Percentiles rank a stretch among this genome's conserved stretches.
Conservation (phyloP, 2,888 invertebrate genomes). For the Pyrocoelia pectoralis region DNA sequence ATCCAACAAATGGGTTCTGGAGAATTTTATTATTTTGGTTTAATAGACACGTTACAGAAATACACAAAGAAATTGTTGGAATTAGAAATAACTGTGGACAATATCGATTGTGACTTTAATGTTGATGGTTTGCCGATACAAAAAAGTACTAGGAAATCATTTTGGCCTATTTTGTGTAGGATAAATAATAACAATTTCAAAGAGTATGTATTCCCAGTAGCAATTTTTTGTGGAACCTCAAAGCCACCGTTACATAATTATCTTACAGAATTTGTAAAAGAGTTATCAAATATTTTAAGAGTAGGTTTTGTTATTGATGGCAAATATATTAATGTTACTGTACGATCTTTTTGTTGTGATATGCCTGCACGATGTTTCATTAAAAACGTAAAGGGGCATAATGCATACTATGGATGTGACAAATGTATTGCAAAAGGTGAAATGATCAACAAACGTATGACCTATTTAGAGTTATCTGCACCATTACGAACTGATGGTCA, state of each 20-base stretch:
- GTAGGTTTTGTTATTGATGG: not conserved
- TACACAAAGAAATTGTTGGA: too few relatives aligned
- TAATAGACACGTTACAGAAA: too few relatives aligned
- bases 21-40: not conserved
- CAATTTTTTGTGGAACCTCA: conserved; percentile 1
- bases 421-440: conserved; percentile 18
- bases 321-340: not conserved
- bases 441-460: conserved; percentile 8
- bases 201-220: not conserved
- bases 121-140: conserved; percentile 12
- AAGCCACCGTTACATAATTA: not conserved
- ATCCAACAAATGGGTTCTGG: not conserved
- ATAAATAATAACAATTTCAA: not conserved
- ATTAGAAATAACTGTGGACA: too few relatives aligned
- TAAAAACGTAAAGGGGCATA: conserved; percentile 27
- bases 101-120: too few relatives aligned
- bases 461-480: not conserved
- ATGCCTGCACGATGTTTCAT: conserved; percentile 23
- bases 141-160: conserved; percentile 5
- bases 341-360: conserved; percentile 5
- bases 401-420: conserved; percentile 22
- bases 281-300: conserved; percentile 8
- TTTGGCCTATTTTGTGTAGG: conserved; percentile 15
- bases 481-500: conserved; percentile 15
- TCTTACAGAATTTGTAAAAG: not conserved